Evolutionary conservation across 2,797 vertebrate species (phyloP).

Genomic region (Rhynchonycteris naso): DNA sequence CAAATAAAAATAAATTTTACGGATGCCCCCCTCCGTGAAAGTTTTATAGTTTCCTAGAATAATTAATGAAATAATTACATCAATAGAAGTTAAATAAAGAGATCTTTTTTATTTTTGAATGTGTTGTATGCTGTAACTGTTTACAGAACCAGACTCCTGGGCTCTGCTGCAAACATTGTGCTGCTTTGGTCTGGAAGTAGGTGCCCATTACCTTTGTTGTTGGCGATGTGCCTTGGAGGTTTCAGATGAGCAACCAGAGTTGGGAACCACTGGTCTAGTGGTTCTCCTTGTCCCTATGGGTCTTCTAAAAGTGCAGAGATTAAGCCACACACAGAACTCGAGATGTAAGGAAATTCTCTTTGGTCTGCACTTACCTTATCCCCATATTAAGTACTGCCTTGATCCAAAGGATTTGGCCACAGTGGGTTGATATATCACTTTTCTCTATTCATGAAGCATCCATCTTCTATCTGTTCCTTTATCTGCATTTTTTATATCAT

Average conservation of each 20-base stretch:
- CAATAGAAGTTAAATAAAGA: background rate
- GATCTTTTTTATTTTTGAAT: background rate
- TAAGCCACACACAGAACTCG: background rate
- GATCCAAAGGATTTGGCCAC: background rate
- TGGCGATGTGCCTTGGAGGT: background rate
- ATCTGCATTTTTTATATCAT: background rate
- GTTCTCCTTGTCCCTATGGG: background rate
- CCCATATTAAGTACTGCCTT: background rate
- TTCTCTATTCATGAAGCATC: background rate
- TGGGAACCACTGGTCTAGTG: background rate
- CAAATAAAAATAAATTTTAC: constrained; percentile 1
- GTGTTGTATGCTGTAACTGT: background rate
- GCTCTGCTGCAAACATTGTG: too few species aligned
- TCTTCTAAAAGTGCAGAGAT: background rate
- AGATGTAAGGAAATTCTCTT: background rate
- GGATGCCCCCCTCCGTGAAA: background rate
- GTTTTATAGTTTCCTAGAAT: background rate
- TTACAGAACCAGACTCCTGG: background rate
- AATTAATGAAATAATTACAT: background rate
- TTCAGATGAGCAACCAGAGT: too few species aligned
- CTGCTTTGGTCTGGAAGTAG: background rate
- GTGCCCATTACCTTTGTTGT: too few species aligned
- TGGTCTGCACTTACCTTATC: background rate
- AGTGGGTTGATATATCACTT: background rate
- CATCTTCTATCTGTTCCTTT: background rate